Evolutionary conservation across 1,140 invertebrate species (phyloP), one percentile per base, ranked within the genome.

Genomic region (Zaprionus vittiger): DNA sequence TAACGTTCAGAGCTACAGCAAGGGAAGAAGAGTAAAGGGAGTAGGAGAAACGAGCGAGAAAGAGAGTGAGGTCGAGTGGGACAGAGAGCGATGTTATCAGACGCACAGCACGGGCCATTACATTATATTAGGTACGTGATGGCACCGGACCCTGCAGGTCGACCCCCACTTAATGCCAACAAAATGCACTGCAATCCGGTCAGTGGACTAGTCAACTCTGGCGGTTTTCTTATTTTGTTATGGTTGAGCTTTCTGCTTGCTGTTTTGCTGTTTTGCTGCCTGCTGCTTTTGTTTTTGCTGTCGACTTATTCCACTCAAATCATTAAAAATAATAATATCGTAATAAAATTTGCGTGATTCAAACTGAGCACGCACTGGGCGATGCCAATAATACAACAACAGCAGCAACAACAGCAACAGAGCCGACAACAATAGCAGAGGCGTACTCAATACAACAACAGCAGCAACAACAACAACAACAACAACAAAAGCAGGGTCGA

Each of bases 321-420:
- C 84, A 90, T 89, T 89, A 89, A 84, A 89, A 83, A 90, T 79
- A 83, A 84, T 84, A 90, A 89, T 89, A n/a, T n/a, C n/a, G n/a
- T n/a, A 89, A 89, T 84, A 79, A 89, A 90, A 89, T 90, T 89
- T 90, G 84, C 84, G 84, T 89, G 84, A 90, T 90, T 90, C 84
- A 81, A 87, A 77, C 85, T 68, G 61, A 79, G 84, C 83, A 87
- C 84, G 85, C 85, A 89, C 81, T 79, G 81, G 84, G 85, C 84
- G 78, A 79, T 90, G 81, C 84, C 85, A 89, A 89, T 90, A 85
- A 61, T 63, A 80, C 69, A 74, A 54, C 65, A 77, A 56, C 59
- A 74, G 62, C 73, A 83, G 66, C 37, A 38, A 5, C 37, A 38
- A 44, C 73, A 65, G 41, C 47, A 68, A 65, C 68, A 63, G 44